phyloP scores from a whole-genome alignment of 2,113 vertebrate genomes.

The Pandion haliaetus region DNA sequence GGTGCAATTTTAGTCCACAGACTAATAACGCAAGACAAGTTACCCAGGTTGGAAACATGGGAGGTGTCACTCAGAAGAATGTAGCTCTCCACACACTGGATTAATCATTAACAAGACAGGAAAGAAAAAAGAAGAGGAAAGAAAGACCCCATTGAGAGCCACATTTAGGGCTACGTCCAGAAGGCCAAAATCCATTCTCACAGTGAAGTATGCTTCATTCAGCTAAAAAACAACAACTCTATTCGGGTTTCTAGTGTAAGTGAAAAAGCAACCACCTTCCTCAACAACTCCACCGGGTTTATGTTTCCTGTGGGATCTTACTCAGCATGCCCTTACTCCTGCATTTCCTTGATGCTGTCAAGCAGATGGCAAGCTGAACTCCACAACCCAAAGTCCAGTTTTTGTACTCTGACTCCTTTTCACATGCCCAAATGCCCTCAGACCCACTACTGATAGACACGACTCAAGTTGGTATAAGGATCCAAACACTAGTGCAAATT shows the following conservation, averaged over 20 bases:
- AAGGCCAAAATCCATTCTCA: not conserved
- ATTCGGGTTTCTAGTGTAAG: not conserved
- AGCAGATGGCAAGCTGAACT: not conserved
- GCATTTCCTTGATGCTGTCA: not conserved
- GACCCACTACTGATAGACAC: not conserved
- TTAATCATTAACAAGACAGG: constrained; percentile 57
- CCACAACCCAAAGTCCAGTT: constrained; percentile 7
- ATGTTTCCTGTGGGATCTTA: not conserved
- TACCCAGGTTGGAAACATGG: constrained; percentile 21
- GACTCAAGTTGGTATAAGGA: not conserved
- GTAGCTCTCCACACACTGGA: not conserved
- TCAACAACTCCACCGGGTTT: not conserved
- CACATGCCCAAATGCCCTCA: not conserved
- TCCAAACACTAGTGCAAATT: not conserved
- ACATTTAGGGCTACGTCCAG: not conserved
- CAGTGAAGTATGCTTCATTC: not conserved
- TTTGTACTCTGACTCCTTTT: not conserved
- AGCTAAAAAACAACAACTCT: not conserved
- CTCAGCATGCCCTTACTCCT: not conserved
- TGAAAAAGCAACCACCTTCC: not conserved
- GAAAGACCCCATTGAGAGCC: not conserved
- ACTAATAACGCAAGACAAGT: constrained; percentile 6
- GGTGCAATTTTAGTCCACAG: constrained; percentile 19
- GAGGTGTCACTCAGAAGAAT: constrained; percentile 30
- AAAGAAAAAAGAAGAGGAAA: not conserved